phyloP scores from a whole-genome alignment of 2,888 invertebrate species.

The Acleris cristana region DNA sequence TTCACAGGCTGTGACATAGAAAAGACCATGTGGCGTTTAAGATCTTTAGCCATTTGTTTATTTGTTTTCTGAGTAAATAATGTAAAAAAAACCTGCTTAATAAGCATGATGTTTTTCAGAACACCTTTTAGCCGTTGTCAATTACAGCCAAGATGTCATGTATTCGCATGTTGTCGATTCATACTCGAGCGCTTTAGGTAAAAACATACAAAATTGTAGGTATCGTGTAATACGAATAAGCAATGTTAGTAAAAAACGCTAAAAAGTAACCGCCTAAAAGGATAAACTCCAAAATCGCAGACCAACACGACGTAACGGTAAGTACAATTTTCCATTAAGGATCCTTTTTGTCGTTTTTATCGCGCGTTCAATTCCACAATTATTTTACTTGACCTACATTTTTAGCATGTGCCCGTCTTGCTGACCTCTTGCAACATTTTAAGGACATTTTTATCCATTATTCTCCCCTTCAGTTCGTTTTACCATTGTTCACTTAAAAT shows the following conservation, averaged over 20 bases:
- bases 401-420: constrained; percentile 3
- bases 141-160: no score
- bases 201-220: no score
- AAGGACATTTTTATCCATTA: constrained; percentile 9
- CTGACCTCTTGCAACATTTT: constrained; percentile 4
- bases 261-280: neutral
- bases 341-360: constrained; percentile 5
- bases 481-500: constrained; percentile 8
- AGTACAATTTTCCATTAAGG: constrained; percentile 9
- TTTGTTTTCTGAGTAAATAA: no score
- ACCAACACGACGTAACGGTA: neutral
- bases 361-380: neutral
- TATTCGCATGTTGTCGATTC: no score
- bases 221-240: no score
- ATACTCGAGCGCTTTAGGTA: no score
- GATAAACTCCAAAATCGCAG: neutral
- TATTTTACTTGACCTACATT: constrained; percentile 27
- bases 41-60: no score
- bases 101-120: no score
- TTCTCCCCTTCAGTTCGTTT: constrained; percentile 3
- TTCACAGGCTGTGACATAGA: no score
- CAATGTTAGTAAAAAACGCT: neutral
- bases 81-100: no score
- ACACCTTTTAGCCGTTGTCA: no score
- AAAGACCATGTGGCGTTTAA: no score